phyloP scores from a whole-genome alignment of 2,797 vertebrate genomes.

The Brachyrhaphis roseni region DNA sequence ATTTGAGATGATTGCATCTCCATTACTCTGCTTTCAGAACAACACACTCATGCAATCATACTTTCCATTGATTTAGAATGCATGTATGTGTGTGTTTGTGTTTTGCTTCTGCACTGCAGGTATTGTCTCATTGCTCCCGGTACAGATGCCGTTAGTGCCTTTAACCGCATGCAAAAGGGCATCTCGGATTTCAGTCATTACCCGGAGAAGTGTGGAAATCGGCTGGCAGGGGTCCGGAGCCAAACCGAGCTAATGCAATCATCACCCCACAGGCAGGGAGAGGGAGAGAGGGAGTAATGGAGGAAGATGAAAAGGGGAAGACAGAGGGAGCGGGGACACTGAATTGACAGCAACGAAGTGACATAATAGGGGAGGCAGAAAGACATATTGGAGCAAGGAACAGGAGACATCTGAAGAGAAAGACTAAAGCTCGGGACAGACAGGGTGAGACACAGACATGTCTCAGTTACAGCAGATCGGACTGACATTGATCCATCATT shows the following conservation, averaged over 20 bases:
- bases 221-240: constrained; percentile 61
- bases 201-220: constrained; percentile 64
- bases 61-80: constrained; percentile 26
- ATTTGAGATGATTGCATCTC: constrained; percentile 11
- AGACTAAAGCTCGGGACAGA: constrained; percentile 34
- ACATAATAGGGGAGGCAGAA: constrained; percentile 13
- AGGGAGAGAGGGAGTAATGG: constrained; percentile 13
- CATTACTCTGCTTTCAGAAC: constrained; percentile 26
- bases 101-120: constrained; percentile 36
- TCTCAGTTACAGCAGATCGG: constrained; percentile 74
- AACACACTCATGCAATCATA: constrained; percentile 29
- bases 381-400: constrained; percentile 9
- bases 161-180: constrained; percentile 66
- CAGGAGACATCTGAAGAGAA: constrained; percentile 16
- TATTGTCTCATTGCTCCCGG: constrained; percentile 47
- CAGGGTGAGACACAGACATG: constrained; percentile 30
- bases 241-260: constrained; percentile 69
- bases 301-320: constrained; percentile 15
- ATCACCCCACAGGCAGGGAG: constrained; percentile 56
- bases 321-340: constrained; percentile 28
- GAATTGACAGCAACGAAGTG: constrained; percentile 19
- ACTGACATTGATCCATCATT: constrained; percentile 82
- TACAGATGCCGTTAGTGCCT: constrained; percentile 65
- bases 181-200: constrained; percentile 77
- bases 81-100: constrained; percentile 24